Conservation (phyloP, 2,888 invertebrate species). For the Drosophila mettleri region DNA sequence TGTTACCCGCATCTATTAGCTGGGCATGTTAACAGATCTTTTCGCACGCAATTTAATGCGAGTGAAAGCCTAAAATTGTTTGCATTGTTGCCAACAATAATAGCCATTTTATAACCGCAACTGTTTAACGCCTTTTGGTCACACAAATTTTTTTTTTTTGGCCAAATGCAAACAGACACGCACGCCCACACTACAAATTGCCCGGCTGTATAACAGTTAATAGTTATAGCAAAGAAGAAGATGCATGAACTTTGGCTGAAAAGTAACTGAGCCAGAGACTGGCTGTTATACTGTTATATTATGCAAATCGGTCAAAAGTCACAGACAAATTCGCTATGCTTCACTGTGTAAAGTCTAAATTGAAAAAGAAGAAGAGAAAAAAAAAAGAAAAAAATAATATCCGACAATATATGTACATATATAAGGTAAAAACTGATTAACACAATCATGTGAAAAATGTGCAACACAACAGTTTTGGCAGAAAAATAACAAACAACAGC, state of each 20-base stretch:
- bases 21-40: conserved; percentile 25
- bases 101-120: conserved; percentile 62
- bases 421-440: conserved; percentile 63
- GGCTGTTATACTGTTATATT: conserved; percentile 22
- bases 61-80: conserved; percentile 71
- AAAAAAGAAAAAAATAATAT: conserved; percentile 11
- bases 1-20: conserved; percentile 24
- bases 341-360: conserved; percentile 7
- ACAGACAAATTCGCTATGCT: conserved; percentile 52
- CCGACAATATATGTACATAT: conserved; percentile 17
- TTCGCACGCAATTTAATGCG: conserved; percentile 37
- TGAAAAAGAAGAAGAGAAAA: conserved; percentile 23
- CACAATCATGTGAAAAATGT: conserved; percentile 79
- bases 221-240: conserved; percentile 29
- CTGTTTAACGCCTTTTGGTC: conserved; percentile 63
- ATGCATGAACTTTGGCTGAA: conserved; percentile 11
- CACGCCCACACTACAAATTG: conserved; percentile 20
- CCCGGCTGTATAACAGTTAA: conserved; percentile 23
- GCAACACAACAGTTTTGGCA: conserved; percentile 57
- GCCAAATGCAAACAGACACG: conserved; percentile 20
- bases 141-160: conserved; percentile 30
- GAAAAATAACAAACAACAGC: conserved; percentile 54
- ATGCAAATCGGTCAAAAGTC: conserved; percentile 62
- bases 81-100: conserved; percentile 37
- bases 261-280: conserved; percentile 29